Base-by-base conservation (phyloP, 2,888 invertebrate genomes). In the Phengaris arion region DNA sequence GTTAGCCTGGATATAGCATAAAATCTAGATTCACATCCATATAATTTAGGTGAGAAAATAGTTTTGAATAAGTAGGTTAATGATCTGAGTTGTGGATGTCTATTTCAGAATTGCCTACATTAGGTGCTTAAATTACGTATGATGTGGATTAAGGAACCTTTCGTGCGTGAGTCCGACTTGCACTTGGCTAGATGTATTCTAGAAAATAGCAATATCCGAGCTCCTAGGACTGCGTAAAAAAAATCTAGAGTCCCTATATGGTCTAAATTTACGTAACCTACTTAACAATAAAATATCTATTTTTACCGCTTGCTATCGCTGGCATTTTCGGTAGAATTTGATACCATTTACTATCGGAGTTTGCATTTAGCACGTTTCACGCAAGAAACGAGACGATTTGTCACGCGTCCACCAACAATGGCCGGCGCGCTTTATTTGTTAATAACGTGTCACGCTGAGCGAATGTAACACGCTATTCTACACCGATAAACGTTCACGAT, bases 371-470 rank as follows among this genome's bases (percentile, higher is more conserved):
- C 82, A 79, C 83, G 84, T 86, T 87, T 83, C 84, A 85, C 86
- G 87, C 86, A 84, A 85, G 84, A 84, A 84, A 84, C 85, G 81
- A 82, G 82, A 79, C 82, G 83, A 91, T 92, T 89, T 81, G 89
- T 81, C 83, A 85, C 89, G 87, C 81, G 79, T 74, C 76, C 79
- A 76, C 77, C 81, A 89, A 91, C 90, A 91, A 91, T 90, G 82
- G 88, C 79, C 88, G 89, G 88, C 87, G 81, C 83, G 84, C 85
- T 90, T 89, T 91, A 90, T 92, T 91, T 90, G 90, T 90, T 87
- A 87, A 85, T 88, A 89, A 90, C 88, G 85, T 86, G 89, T 87
- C 86, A 89, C 87, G 89, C 86, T 85, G 84, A 86, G 87, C 85
- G 85, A 86, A 87, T 85, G 85, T 86, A 88, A 86, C 86, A 89